Percentiles rank a stretch among this genome's conserved stretches.
Conservation (phyloP, 2,113 vertebrate genomes). For the Misgurnus mizolepis region DNA sequence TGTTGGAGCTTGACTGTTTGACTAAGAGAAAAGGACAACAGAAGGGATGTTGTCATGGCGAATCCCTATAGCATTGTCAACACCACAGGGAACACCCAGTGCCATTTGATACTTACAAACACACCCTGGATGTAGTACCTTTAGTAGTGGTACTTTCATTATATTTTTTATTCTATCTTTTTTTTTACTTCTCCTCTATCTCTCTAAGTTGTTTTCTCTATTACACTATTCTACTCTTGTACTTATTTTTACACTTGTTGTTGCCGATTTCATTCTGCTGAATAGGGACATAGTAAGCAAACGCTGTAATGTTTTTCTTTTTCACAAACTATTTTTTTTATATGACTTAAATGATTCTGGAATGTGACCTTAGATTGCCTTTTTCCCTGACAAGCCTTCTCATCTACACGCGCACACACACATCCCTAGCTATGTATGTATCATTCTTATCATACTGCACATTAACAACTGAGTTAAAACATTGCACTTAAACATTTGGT, state of each 20-base stretch:
- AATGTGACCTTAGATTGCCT: constrained; percentile 71
- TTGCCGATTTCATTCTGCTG: neutral
- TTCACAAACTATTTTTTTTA: constrained; percentile 38
- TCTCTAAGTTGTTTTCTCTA: neutral
- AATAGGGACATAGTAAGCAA: constrained; percentile 1
- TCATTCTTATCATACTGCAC: constrained; percentile 14
- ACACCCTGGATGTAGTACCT: neutral
- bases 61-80: constrained; percentile 49
- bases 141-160: neutral
- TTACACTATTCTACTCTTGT: neutral
- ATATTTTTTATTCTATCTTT: neutral
- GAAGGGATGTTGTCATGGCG: constrained; percentile 53
- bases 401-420: constrained; percentile 7
- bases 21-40: constrained; percentile 52
- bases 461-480: neutral
- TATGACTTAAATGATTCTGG: constrained; percentile 54
- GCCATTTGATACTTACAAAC: constrained; percentile 32
- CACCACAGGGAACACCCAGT: constrained; percentile 36
- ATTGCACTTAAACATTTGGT: neutral
- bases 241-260: neutral
- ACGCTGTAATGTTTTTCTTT: constrained; percentile 33
- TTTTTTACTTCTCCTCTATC: neutral
- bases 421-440: neutral
- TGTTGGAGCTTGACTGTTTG: constrained; percentile 44
- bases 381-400: constrained; percentile 39